Base-by-base conservation (phyloP, 2,797 vertebrate species). In the Coregonus sp. region DNA sequence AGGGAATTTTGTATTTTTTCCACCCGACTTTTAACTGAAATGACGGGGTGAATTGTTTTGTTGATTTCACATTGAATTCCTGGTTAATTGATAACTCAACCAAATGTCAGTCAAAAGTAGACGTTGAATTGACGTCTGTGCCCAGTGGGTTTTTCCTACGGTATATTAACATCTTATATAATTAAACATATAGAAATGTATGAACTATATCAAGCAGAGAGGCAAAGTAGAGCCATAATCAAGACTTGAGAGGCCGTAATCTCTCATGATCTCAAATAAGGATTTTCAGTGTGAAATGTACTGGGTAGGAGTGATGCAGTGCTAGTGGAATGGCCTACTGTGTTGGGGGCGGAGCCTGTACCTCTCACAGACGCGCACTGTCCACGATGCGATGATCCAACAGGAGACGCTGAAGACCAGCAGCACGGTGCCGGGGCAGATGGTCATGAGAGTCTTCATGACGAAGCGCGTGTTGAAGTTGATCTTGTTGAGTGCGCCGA, bases 401-500 rank as follows among this genome's bases (percentile, higher is more conserved):
- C 96, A 97, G 75, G 97, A 97, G 86, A 98, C 95, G 86, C 97
- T 98, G 93, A 98, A 99, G 78, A 97, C 97, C 1, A 98, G 91
- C 76, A 98, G 94, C 63, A 97, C 97, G 0, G 97, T 99, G 84
- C 97, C 97, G 0, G 97, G 97, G 83, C 97, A 98, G 88, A 98
- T 96, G 90, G 97, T 98, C 97, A 98, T 98, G 83, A 99, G 95
- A 0, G 97, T 98, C 93, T 98, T 99, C 96, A 98, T 97, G 89
- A 98, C 96, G n/a, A 98, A 99, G 83, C 97, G 97, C 0, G 97
- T 98, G 94, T 99, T 96, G 87, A 98, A 98, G 92, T 94, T 98
- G 86, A 99, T 96, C 87, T 97, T 98, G 94, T 98, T 98, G 84
- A 99, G 96, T 0, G 97, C 97, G 0, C 97, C 97, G 3, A 99